Conservation (phyloP, 1,140 invertebrate species). For the Nephotettix cincticeps region DNA sequence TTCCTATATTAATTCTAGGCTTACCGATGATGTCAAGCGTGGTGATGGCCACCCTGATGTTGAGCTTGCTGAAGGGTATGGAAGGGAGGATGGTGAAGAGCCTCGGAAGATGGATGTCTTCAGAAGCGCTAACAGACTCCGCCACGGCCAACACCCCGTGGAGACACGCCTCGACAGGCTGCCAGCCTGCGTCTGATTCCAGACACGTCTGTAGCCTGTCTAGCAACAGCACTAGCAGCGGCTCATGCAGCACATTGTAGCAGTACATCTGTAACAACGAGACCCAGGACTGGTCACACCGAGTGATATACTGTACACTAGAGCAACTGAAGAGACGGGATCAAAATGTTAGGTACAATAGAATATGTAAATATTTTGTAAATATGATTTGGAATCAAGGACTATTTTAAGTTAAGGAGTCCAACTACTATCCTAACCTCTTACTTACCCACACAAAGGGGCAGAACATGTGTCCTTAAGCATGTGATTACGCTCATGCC, state of each 20-base stretch:
- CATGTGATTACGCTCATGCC: no score
- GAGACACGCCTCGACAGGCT: slow-evolving; percentile 73
- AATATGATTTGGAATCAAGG: no score
- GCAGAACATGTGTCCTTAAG: no score
- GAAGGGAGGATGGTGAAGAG: slow-evolving; percentile 64
- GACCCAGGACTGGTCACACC: not conserved
- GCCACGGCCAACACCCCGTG: slow-evolving; percentile 80
- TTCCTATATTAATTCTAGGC: no score
- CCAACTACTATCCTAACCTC: no score
- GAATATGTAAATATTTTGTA: no score
- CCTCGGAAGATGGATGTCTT: slow-evolving; percentile 61
- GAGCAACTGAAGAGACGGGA: no score
- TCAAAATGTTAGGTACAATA: no score
- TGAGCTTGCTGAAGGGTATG: slow-evolving; percentile 62
- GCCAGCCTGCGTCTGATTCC: slow-evolving; percentile 49
- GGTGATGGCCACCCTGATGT: slow-evolving; percentile 60
- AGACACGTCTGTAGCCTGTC: slow-evolving; percentile 16
- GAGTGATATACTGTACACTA: no score
- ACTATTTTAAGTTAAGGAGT: no score
- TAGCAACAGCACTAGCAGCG: slow-evolving; percentile 62
- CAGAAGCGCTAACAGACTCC: slow-evolving; percentile 63
- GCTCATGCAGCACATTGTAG: slow-evolving; percentile 70
- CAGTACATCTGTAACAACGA: slow-evolving; percentile 69
- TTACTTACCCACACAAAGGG: no score
- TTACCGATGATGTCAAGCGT: slow-evolving; percentile 71